phyloP scores from a whole-genome alignment of 2,888 invertebrate species.

The Pachymerium ferrugineum region DNA sequence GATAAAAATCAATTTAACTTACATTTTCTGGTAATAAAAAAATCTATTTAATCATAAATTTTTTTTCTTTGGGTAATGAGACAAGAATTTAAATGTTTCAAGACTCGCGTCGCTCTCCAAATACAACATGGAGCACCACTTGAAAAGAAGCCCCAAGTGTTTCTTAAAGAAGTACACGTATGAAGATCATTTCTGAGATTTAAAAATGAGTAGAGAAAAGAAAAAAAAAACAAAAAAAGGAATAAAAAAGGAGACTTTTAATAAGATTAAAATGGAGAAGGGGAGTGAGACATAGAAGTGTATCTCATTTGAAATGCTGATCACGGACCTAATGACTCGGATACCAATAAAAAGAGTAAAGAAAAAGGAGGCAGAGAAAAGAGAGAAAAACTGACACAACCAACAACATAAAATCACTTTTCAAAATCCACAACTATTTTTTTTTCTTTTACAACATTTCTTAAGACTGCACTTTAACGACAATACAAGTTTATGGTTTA shows the following conservation, averaged over 20 bases:
- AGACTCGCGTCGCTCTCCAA: background rate
- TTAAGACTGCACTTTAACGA: background rate
- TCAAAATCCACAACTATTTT: background rate
- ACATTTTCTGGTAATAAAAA: background rate
- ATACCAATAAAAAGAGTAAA: constrained; percentile 8
- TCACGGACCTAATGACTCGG: constrained; percentile 3
- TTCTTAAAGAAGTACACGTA: constrained; percentile 13
- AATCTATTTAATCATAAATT: background rate
- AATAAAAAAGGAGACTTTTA: background rate
- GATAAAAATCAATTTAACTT: too few relatives aligned
- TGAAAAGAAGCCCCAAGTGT: constrained; percentile 6
- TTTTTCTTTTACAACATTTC: background rate
- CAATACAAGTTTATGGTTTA: constrained; percentile 2
- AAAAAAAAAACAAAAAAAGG: background rate
- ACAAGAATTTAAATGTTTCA: constrained; percentile 8
- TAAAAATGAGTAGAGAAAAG: background rate
- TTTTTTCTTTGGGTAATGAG: background rate
- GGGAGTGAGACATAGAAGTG: background rate
- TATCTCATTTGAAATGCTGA: constrained; percentile 6
- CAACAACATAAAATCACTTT: constrained; percentile 13
- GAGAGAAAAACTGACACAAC: background rate
- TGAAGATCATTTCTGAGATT: constrained; percentile 3
- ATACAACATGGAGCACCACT: constrained; percentile 13
- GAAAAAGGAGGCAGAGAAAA: background rate
- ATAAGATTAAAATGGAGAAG: constrained; percentile 5